phyloP scores from a whole-genome alignment of 2,888 invertebrate genomes.

The Autographa gamma region DNA sequence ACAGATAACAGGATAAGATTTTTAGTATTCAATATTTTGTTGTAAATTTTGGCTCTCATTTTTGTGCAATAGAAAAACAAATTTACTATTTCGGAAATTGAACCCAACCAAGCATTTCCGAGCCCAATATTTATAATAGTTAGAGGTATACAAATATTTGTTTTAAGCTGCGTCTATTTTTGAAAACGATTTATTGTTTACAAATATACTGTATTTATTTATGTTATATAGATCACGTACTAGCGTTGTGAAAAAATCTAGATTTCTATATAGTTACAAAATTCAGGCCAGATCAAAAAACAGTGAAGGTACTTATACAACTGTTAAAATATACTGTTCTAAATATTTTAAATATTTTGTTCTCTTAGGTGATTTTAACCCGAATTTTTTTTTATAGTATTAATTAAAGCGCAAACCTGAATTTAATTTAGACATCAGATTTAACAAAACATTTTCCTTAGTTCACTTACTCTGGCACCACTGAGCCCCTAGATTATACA shows the following conservation, averaged over 20 bases:
- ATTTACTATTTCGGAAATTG: background rate
- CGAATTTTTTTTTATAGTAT: background rate
- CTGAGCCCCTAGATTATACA: conserved; percentile 61
- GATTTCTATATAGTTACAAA: background rate
- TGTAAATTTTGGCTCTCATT: background rate
- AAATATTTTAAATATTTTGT: too few relatives aligned
- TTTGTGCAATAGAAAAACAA: background rate
- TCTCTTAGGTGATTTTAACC: background rate
- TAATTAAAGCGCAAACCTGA: conserved; percentile 3
- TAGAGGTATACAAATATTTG: too few relatives aligned
- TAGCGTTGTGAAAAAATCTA: background rate
- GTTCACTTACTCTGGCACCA: conserved; percentile 34
- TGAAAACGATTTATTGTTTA: background rate
- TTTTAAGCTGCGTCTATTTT: background rate
- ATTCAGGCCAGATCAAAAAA: background rate
- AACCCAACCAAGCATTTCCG: background rate
- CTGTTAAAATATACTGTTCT: too few relatives aligned
- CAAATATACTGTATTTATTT: background rate
- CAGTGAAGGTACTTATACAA: too few relatives aligned
- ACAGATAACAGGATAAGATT: too few relatives aligned
- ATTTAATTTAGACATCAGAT: conserved; percentile 32
- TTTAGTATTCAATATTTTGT: too few relatives aligned
- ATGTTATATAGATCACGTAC: background rate
- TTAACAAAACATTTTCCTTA: conserved; percentile 34
- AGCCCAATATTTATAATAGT: background rate